These are phyloP conservation scores for Luscinia megarhynchos DNA, from an alignment of 2,797 vertebrate genomes.

Conservation along the genomic window DNA sequence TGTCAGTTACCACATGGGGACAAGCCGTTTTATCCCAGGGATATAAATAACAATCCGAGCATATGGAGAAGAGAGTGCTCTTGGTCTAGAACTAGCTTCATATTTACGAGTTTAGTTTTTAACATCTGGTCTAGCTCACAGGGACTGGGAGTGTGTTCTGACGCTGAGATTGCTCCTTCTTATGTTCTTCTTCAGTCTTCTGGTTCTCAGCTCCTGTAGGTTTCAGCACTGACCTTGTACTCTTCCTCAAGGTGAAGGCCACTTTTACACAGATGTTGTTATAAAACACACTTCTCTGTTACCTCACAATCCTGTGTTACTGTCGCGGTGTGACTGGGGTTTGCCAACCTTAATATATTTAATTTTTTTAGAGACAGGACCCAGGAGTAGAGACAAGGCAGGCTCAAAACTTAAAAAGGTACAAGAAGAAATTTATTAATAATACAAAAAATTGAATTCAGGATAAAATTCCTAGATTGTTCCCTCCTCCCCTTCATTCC, in stretches of 20 bases:
- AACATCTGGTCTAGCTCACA: neutral
- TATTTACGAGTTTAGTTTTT: neutral
- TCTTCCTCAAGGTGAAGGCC: neutral
- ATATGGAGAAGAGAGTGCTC: neutral
- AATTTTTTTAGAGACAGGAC: no score
- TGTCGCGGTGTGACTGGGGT: no score
- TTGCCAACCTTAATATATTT: no score
- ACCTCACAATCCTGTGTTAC: neutral
- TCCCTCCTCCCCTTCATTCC: no score
- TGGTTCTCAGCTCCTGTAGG: neutral
- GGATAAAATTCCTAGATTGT: no score
- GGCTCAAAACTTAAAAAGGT: no score
- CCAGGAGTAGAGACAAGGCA: no score
- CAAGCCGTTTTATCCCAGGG: neutral
- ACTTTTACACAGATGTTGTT: neutral
- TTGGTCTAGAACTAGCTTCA: conserved; percentile 16
- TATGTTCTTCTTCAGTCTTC: neutral
- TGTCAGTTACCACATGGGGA: neutral
- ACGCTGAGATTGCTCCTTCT: neutral
- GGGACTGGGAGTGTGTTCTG: neutral
- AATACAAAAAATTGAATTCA: no score
- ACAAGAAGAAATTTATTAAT: no score
- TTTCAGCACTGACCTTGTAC: neutral
- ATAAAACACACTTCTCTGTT: neutral
- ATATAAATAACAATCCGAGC: conserved; percentile 47